phyloP scores from a whole-genome alignment of 2,113 vertebrate genomes.

The Callocephalon fimbriatum region DNA sequence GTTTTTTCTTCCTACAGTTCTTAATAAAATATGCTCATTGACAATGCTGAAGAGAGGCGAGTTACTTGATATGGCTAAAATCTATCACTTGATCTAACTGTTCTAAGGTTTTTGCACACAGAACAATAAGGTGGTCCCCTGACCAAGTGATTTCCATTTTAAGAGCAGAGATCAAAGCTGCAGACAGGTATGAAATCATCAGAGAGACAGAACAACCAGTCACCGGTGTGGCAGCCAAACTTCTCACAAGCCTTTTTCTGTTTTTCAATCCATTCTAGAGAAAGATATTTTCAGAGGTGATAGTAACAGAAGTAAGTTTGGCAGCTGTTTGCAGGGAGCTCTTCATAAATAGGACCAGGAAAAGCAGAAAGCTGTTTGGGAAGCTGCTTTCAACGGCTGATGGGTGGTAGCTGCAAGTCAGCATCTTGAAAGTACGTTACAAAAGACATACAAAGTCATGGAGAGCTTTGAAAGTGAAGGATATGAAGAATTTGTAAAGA shows the following conservation, averaged over 20 bases:
- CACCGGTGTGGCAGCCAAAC: background rate
- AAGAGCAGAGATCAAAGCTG: background rate
- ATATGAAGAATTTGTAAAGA: background rate
- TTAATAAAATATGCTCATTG: background rate
- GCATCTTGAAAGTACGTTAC: background rate
- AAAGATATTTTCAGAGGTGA: background rate
- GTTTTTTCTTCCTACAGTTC: background rate
- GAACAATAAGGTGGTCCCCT: background rate
- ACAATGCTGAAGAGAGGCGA: background rate
- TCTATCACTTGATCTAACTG: background rate
- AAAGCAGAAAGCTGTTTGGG: background rate
- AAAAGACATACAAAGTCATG: background rate
- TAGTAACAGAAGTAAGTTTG: background rate
- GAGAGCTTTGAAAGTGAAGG: background rate
- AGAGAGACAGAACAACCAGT: background rate
- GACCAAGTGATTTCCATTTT: background rate
- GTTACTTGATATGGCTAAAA: background rate
- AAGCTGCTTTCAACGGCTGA: background rate
- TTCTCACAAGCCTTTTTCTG: background rate
- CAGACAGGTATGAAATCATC: background rate
- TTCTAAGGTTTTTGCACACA: background rate
- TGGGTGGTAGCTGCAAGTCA: background rate
- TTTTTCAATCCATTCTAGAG: background rate
- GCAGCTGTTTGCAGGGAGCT: background rate
- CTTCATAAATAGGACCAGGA: background rate